Evolutionary conservation across 53 echinoderm and acorn worm species (phyloP).

Genomic region (Holothuria leucospilota): DNA sequence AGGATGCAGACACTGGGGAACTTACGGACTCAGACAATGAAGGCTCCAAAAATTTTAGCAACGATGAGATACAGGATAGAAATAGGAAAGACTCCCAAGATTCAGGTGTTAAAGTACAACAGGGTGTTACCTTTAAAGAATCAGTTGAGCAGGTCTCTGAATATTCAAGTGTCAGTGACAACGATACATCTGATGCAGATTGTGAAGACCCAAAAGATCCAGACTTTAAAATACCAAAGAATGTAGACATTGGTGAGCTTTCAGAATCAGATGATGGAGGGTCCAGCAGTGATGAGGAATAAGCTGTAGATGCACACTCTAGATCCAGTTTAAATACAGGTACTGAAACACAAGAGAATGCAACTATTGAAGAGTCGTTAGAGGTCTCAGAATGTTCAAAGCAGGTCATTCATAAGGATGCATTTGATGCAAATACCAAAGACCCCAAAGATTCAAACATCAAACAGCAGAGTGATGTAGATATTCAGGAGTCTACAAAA

Average conservation of each 20-base stretch:
- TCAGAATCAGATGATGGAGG: conserved; percentile 7
- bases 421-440: neutral
- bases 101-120: neutral
- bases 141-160: neutral
- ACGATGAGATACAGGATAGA: neutral
- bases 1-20: neutral
- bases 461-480: neutral
- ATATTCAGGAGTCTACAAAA: neutral
- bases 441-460: neutral
- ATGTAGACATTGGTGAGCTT: neutral
- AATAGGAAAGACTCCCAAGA: neutral
- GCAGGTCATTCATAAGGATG: neutral
- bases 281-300: neutral
- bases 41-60: neutral
- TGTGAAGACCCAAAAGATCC: conserved; percentile 12
- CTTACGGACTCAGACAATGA: neutral
- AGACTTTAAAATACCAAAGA: conserved; percentile 3
- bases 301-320: neutral
- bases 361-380: neutral
- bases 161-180: neutral
- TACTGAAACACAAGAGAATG: neutral
- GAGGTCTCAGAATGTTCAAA: neutral
- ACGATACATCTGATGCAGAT: neutral
- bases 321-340: neutral
- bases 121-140: neutral